phyloP scores from a whole-genome alignment of 2,888 invertebrate genomes.

The Hanleya hanleyi region DNA sequence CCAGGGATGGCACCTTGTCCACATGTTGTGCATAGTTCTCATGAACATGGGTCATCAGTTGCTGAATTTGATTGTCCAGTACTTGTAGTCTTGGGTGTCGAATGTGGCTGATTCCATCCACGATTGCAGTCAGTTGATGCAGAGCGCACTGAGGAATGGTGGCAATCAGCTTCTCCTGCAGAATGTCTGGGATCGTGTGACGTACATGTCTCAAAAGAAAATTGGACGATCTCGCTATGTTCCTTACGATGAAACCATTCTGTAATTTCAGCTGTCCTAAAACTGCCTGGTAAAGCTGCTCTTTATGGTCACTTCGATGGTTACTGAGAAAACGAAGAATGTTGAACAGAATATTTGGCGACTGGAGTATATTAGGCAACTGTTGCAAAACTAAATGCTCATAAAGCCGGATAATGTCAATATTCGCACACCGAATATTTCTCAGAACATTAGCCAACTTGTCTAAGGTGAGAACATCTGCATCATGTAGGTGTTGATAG shows the following conservation, averaged over 20 bases:
- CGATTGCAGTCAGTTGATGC: slow-evolving; percentile 19
- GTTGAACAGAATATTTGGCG: slow-evolving; percentile 38
- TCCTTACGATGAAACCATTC: slow-evolving; percentile 29
- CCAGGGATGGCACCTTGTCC: slow-evolving; percentile 12
- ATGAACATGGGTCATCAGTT: slow-evolving; percentile 17
- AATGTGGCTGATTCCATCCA: slow-evolving; percentile 34
- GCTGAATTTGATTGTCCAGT: slow-evolving; percentile 28
- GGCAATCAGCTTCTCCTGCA: slow-evolving; percentile 29
- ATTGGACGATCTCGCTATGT: slow-evolving; percentile 21
- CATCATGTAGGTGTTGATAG: slow-evolving; percentile 26
- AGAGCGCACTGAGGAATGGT: slow-evolving; percentile 34
- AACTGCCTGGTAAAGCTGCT: neutral
- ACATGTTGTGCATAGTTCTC: slow-evolving; percentile 15
- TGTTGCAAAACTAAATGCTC: slow-evolving; percentile 33
- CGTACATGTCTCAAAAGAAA: slow-evolving; percentile 31
- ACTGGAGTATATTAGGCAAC: slow-evolving; percentile 33
- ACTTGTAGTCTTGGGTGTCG: slow-evolving; percentile 29
- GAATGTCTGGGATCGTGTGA: slow-evolving; percentile 22
- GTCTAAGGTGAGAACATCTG: slow-evolving; percentile 41
- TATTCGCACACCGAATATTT: slow-evolving; percentile 26
- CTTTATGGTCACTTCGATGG: neutral
- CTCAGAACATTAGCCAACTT: slow-evolving; percentile 41
- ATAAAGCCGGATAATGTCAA: slow-evolving; percentile 30
- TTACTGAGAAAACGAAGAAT: slow-evolving; percentile 36
- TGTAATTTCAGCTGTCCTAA: slow-evolving; percentile 20